Evolutionary conservation across 1,140 invertebrate species (phyloP), one percentile per base, ranked within the genome.

Genomic region (Drepana arcuata): DNA sequence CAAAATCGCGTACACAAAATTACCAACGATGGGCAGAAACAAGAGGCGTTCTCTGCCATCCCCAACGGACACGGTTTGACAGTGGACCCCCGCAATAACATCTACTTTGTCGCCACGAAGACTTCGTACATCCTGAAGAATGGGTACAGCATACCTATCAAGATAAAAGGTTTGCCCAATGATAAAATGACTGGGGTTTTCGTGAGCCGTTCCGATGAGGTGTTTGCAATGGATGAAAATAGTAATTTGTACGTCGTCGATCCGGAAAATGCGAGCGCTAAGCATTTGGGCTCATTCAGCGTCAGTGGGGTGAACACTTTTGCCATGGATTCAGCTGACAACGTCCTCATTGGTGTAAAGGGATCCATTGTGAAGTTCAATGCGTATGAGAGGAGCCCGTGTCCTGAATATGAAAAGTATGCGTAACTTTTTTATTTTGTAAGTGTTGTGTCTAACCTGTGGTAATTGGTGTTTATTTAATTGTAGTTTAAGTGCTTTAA

Each of bases 1-100:
- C 77, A 81, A 23, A 81, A 81, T 40, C 35, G 74, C 12, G 77
- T 81, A 0, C 69, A 75, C 11, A 70, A 60, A 36, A 68, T 81
- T 3, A 66, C 64, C 1, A 68, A 64, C 14, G 65, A 71, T 0
- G 70, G 74, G 0, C 56, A 68, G n/a, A 70, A 62, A 11, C 57
- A 60, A 13, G 72, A 79, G 35, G 43, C 44, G 0, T 79, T 78
- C 16, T 14, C 63, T 0, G 34, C 54, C 0, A 78, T 81, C 9
- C 66, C 77, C 0, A 81, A 81, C 9, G 77, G 77, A 0, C 77
- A 81, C 25, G 77, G 72, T 7, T 34, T 81, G 3, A 75, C 63
- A 0, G 46, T 75, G 14, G 77, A 81, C 31, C 56, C 68, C 0
- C 66, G 55, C 15, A 73, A 77, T 36, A 79, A 81, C 29, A 64